Evolutionary conservation across 2,888 invertebrate genomes (phyloP).

Genomic region (Agonopterix heracliana): DNA sequence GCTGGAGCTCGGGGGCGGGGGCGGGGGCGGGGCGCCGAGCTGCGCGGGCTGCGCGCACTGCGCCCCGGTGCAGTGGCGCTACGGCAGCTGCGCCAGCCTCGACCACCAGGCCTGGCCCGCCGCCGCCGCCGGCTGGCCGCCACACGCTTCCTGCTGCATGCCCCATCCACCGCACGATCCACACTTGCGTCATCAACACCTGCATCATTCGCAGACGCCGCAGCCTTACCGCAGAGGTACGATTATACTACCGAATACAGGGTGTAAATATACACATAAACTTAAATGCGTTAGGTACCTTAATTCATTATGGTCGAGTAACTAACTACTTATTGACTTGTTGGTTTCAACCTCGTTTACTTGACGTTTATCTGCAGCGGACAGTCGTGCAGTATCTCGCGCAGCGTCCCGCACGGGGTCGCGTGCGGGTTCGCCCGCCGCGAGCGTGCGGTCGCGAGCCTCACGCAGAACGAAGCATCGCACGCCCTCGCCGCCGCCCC

Average conservation of each 20-base stretch:
- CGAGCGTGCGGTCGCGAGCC: constrained; percentile 81
- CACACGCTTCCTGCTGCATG: constrained; percentile 36
- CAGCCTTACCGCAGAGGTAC: constrained; percentile 59
- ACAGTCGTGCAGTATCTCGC: constrained; percentile 62
- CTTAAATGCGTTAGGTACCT: too few species aligned
- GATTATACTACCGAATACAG: neutral
- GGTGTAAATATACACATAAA: too few species aligned
- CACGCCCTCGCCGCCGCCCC: constrained; percentile 57
- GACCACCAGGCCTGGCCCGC: constrained; percentile 38
- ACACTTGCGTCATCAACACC: constrained; percentile 27
- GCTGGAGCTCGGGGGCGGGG: constrained; percentile 48
- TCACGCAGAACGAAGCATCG: constrained; percentile 72
- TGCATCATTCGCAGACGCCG: constrained; percentile 50
- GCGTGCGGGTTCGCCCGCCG: constrained; percentile 81
- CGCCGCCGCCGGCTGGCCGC: constrained; percentile 25
- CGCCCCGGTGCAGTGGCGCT: constrained; percentile 49
- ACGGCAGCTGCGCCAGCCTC: constrained; percentile 64
- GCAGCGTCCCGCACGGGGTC: constrained; percentile 78
- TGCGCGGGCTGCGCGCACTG: constrained; percentile 38
- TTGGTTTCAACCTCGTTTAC: neutral
- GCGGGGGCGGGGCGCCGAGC: constrained; percentile 15
- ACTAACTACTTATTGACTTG: too few species aligned
- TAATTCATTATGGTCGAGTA: too few species aligned
- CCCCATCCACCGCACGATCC: constrained; percentile 17
- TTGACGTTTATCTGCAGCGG: constrained; percentile 42